Conservation (phyloP, 2,113 vertebrate species). For the Aegotheles bennettii region DNA sequence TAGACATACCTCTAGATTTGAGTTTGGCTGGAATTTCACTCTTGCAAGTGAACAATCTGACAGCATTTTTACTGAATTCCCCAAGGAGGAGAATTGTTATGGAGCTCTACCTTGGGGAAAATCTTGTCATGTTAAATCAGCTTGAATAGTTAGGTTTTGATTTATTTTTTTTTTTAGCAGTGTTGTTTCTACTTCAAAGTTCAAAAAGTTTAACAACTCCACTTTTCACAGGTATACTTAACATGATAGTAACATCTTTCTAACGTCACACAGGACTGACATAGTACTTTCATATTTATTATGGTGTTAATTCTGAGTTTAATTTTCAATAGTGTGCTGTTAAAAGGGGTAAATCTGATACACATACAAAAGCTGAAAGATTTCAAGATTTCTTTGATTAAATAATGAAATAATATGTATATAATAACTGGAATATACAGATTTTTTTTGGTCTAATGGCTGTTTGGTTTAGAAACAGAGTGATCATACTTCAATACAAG, state of each 20-base stretch:
- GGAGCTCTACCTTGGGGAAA: background rate
- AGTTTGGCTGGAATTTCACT: background rate
- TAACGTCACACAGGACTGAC: background rate
- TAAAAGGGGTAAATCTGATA: background rate
- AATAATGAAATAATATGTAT: background rate
- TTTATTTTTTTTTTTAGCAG: background rate
- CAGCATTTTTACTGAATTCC: background rate
- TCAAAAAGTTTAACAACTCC: background rate
- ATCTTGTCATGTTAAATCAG: background rate
- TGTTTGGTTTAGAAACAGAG: background rate
- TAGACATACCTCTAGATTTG: background rate
- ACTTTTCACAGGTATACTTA: background rate
- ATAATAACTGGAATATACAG: background rate
- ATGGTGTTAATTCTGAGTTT: background rate
- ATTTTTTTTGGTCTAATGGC: background rate
- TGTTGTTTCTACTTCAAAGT: background rate
- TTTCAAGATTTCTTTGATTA: background rate
- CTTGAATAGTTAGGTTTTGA: background rate
- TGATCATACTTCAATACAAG: background rate
- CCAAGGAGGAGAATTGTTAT: background rate
- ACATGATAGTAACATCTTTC: background rate
- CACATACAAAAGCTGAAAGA: background rate
- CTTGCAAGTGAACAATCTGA: background rate
- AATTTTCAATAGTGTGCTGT: background rate
- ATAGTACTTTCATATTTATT: background rate